Conservation (phyloP, 2,113 vertebrate species). For the Chionodraco myersi region DNA sequence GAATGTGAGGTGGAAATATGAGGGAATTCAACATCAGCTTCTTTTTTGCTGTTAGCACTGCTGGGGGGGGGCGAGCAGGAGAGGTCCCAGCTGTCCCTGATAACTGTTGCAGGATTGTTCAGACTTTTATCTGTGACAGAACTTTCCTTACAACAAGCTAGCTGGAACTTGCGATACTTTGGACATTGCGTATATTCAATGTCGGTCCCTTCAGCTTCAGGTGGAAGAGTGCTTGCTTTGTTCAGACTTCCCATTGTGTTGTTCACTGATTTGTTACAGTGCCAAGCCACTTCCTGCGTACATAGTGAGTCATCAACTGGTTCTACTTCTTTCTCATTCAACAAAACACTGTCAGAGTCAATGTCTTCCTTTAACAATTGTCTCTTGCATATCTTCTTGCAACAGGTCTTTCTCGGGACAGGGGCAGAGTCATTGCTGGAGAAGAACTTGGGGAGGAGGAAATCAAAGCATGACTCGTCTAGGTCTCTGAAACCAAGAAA, state of each 20-base stretch:
- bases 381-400: constrained; percentile 80
- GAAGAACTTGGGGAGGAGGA: constrained; percentile 91
- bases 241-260: constrained; percentile 70
- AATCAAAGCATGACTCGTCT: constrained; percentile 94
- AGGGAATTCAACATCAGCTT: constrained; percentile 6
- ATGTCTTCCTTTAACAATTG: constrained; percentile 41
- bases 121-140: constrained; percentile 69
- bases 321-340: constrained; percentile 64
- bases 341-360: constrained; percentile 19
- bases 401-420: constrained; percentile 83
- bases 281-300: constrained; percentile 69
- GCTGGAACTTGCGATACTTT: constrained; percentile 94
- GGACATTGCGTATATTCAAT: constrained; percentile 85
- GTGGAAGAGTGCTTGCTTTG: constrained; percentile 32
- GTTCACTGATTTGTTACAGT: constrained; percentile 63
- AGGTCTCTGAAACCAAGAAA: constrained; percentile 90
- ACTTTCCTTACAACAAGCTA: constrained; percentile 87
- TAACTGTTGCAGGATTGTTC: constrained; percentile 49
- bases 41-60: constrained; percentile 27
- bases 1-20: constrained; percentile 11
- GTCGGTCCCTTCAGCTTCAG: constrained; percentile 40
- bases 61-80: constrained; percentile 32
- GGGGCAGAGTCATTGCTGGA: constrained; percentile 75
- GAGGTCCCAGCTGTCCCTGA: constrained; percentile 28
- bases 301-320: constrained; percentile 69